A percentile compares a stretch with the other conserved stretches of the same genome.
Evolutionary conservation across 2,888 invertebrate species (phyloP).

Genomic region (Micropterix aruncella): DNA sequence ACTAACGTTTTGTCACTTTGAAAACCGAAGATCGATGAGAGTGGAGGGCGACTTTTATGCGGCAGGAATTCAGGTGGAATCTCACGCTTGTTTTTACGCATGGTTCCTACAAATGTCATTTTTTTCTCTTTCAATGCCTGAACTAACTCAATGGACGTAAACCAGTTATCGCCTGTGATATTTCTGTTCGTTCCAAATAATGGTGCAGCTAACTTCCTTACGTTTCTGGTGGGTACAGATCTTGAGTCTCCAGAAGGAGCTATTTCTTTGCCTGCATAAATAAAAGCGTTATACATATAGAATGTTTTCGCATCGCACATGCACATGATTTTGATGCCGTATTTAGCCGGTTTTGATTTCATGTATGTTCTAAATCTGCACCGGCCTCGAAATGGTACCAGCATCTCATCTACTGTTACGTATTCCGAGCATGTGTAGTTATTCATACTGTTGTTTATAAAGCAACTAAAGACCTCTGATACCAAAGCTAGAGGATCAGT

Average conservation of each 20-base stretch:
- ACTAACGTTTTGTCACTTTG: no score
- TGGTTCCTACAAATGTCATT: no score
- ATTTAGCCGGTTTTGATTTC: constrained; percentile 14
- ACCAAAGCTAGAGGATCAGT: background rate
- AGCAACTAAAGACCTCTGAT: constrained; percentile 1
- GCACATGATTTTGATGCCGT: constrained; percentile 10
- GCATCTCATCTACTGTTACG: constrained; percentile 12
- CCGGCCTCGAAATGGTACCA: constrained; percentile 13
- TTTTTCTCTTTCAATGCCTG: no score
- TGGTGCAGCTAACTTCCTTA: constrained; percentile 4
- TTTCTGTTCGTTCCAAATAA: no score
- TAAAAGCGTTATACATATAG: constrained; percentile 7
- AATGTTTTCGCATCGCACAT: constrained; percentile 8
- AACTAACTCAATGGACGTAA: no score
- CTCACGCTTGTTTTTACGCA: no score
- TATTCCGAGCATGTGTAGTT: background rate
- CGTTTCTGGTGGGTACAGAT: constrained; percentile 4
- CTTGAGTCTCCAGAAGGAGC: background rate
- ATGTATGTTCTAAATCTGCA: constrained; percentile 13
- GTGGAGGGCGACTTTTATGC: no score
- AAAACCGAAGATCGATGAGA: no score
- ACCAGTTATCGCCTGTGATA: no score
- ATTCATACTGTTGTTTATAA: background rate
- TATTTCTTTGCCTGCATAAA: constrained; percentile 6
- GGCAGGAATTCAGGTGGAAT: constrained; percentile 12